Evolutionary conservation across 2,113 vertebrate species (phyloP), one percentile per base, ranked within the genome.

Genomic region (Romanogobio albipinnatus): DNA sequence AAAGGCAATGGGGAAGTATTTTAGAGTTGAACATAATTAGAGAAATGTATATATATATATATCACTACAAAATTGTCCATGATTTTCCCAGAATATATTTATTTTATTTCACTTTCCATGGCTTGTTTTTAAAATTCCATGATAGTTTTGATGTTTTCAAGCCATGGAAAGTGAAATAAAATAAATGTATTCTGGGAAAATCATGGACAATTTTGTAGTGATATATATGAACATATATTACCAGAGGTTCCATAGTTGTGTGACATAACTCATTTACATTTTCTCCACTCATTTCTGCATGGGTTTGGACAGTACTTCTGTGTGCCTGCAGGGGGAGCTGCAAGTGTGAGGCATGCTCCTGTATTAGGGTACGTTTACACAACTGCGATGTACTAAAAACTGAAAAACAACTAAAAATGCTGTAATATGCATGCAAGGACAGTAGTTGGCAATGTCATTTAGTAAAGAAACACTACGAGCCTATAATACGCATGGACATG

Each of bases 261-360:
- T 15, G 17, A 68, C 64, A 1, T 19, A 68, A 19, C 29, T 22
- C 19, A 1, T 70, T 70, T 19, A 39, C 5, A 0, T 33, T 73
- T 73, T 73, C 45, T 75, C 15, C 45, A 75, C 45, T 9, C 5
- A 49, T 13, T 51, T 75, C 26, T 36, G 75, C 75, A 77, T 17
- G 74, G 13, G 49, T 19, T 76, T 76, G 3, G n/a, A 76, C 26
- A 68, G 19, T 70, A 77, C 68, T 36, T 70, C 43, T 45, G 49
- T 61, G 9, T 19, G 11, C 62, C 84, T 76, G 47, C 62, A 82
- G 77, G 71, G 56, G 80, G 76, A 9, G 76, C 79, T 58, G 51
- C 29, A 39, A 45, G 36, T 82, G 66, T 66, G 36, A 61, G 5
- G 19, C 47, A 33, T 39, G 64, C 39, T 56, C 4, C 51, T 47